These are phyloP conservation scores for Sciaenops ocellatus DNA, from an alignment of 2,797 vertebrate species.

Conservation along the genomic window DNA sequence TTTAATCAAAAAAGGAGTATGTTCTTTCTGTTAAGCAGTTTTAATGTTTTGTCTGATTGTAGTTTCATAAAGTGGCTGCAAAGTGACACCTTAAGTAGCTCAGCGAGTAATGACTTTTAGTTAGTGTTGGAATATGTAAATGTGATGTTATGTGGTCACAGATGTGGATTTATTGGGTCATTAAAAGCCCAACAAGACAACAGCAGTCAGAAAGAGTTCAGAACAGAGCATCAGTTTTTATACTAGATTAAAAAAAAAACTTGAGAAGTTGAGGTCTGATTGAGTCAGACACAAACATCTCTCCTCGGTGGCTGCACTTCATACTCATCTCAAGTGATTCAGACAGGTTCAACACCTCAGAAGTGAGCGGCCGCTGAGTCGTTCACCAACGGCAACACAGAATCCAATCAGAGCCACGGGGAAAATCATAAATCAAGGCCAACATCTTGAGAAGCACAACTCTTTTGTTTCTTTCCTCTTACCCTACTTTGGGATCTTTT, in stretches of 20 bases:
- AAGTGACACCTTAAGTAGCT: conserved; percentile 43
- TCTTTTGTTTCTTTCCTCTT: conserved; percentile 51
- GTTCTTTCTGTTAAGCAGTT: not conserved
- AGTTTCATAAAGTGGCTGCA: conserved; percentile 25
- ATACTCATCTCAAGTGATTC: conserved; percentile 39
- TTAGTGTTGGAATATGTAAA: conserved; percentile 46
- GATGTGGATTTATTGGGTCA: conserved; percentile 55
- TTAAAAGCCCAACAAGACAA: conserved; percentile 42
- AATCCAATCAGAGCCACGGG: conserved; percentile 51
- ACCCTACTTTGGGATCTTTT: conserved; percentile 56
- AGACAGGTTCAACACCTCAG: conserved; percentile 42
- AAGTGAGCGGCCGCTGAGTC: conserved; percentile 47
- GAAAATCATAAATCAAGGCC: conserved; percentile 53
- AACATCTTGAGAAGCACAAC: conserved; percentile 49
- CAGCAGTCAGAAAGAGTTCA: conserved; percentile 17
- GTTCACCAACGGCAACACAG: conserved; percentile 36
- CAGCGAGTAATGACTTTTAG: conserved; percentile 45
- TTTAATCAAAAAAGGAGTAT: conserved; percentile 12
- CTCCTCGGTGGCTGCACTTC: not conserved
- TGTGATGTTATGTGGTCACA: conserved; percentile 33
- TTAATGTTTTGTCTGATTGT: conserved; percentile 12
- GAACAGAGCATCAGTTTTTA: conserved; percentile 1
- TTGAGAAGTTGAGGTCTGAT: conserved; percentile 19
- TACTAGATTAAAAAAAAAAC: not conserved
- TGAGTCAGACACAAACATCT: conserved; percentile 15